A percentile compares a stretch with the other conserved stretches of the same genome.
Evolutionary conservation across 2,113 vertebrate genomes (phyloP).

Genomic region (Sigmodon hispidus): DNA sequence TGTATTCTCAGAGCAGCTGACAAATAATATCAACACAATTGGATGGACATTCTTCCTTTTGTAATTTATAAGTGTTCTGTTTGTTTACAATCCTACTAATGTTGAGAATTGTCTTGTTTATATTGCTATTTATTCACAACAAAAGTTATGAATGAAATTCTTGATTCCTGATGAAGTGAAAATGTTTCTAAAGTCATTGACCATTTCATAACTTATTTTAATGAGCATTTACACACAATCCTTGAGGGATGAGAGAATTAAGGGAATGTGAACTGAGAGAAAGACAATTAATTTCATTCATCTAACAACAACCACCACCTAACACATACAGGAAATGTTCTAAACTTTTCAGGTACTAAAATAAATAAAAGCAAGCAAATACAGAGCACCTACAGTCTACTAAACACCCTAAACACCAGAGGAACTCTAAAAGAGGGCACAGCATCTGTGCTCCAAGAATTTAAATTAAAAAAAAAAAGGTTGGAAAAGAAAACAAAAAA

Average conservation of each 20-base stretch:
- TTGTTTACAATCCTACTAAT: not conserved
- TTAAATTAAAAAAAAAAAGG: not conserved
- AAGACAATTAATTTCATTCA: not conserved
- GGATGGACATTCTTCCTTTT: not conserved
- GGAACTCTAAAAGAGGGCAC: not conserved
- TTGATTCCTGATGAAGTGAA: not conserved
- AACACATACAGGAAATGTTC: not conserved
- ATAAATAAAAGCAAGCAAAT: not conserved
- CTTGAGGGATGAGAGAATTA: not conserved
- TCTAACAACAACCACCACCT: not conserved
- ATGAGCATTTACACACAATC: not conserved
- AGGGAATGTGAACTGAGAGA: conserved; percentile 1
- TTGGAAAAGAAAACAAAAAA: not conserved
- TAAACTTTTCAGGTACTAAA: not conserved
- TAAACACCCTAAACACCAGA: not conserved
- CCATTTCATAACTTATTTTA: not conserved
- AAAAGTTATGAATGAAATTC: not conserved
- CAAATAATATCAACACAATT: not conserved
- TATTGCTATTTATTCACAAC: not conserved
- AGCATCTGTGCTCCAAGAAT: not conserved
- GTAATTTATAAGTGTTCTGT: not conserved
- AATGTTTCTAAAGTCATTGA: conserved; percentile 14
- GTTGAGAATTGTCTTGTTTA: not conserved
- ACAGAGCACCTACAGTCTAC: not conserved
- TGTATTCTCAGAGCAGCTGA: not conserved